Percentiles rank a stretch among this genome's conserved stretches.
Evolutionary conservation across 2,888 invertebrate genomes (phyloP).

Genomic region (Acanthococcus lagerstroemiae): DNA sequence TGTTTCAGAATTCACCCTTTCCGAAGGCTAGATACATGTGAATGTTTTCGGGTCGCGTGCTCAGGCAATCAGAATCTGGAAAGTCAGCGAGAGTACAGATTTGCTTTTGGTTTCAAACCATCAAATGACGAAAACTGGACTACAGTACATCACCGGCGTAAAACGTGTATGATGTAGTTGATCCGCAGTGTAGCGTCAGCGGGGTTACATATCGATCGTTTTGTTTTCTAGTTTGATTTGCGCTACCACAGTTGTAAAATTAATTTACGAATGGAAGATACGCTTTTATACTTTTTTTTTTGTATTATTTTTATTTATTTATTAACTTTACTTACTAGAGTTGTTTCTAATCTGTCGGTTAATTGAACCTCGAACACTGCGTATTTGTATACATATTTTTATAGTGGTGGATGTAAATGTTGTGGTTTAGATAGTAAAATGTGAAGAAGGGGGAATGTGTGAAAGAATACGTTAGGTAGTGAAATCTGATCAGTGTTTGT

Average conservation of each 20-base stretch:
- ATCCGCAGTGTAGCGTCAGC: not conserved
- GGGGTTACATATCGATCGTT: not conserved
- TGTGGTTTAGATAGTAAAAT: constrained; percentile 2
- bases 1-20: not conserved
- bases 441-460: not conserved
- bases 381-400: not conserved
- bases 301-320: constrained; percentile 17
- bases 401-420: constrained; percentile 12
- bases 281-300: constrained; percentile 28
- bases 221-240: not conserved
- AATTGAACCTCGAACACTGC: constrained; percentile 19
- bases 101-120: not conserved
- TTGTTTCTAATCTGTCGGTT: not conserved
- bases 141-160: too few species aligned
- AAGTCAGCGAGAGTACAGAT: too few species aligned
- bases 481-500: constrained; percentile 9
- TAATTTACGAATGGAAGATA: constrained; percentile 11
- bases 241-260: not conserved
- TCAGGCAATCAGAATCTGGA: too few species aligned
- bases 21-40: not conserved
- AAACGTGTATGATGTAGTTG: not conserved
- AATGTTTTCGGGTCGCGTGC: not conserved
- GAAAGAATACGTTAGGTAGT: not conserved
- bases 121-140: too few species aligned
- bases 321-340: not conserved